Evolutionary conservation across 2,888 invertebrate genomes (phyloP).

Genomic region (Vesta saturnalis): DNA sequence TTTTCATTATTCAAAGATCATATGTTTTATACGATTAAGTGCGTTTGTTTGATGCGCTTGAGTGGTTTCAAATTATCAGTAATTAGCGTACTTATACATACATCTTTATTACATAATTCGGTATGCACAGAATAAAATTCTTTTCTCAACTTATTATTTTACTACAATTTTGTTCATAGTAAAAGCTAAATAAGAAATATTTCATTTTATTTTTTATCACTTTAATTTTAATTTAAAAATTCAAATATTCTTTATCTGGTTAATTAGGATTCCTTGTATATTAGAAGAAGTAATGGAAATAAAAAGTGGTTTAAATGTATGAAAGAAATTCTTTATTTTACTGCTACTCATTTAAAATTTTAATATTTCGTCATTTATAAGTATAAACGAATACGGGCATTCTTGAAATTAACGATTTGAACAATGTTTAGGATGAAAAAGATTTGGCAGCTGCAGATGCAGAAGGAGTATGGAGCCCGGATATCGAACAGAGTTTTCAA

Average conservation of each 20-base stretch:
- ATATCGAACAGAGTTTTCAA: constrained; percentile 99
- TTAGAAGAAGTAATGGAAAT: neutral
- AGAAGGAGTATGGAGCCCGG: constrained; percentile 99
- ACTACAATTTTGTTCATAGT: too few species aligned
- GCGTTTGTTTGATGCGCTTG: too few species aligned
- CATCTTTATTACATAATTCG: too few species aligned
- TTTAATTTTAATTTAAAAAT: neutral
- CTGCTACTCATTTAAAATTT: constrained; percentile 10
- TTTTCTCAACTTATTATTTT: too few species aligned
- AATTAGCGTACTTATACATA: too few species aligned
- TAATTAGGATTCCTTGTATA: constrained; percentile 6
- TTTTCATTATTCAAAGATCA: too few species aligned
- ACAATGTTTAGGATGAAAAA: constrained; percentile 75
- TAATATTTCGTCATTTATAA: constrained; percentile 4
- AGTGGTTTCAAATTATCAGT: too few species aligned
- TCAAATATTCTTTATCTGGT: neutral
- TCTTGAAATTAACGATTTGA: neutral
- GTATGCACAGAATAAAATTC: too few species aligned
- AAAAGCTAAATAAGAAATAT: neutral
- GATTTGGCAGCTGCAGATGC: constrained; percentile 96
- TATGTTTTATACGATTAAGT: too few species aligned
- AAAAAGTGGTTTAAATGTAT: constrained; percentile 1
- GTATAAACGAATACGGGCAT: neutral
- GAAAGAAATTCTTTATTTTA: constrained; percentile 13
- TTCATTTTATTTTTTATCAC: neutral